A percentile compares a stretch with the other conserved stretches of the same genome.
phyloP scores from a whole-genome alignment of 2,888 invertebrate genomes.

The Vandiemenella viatica region DNA sequence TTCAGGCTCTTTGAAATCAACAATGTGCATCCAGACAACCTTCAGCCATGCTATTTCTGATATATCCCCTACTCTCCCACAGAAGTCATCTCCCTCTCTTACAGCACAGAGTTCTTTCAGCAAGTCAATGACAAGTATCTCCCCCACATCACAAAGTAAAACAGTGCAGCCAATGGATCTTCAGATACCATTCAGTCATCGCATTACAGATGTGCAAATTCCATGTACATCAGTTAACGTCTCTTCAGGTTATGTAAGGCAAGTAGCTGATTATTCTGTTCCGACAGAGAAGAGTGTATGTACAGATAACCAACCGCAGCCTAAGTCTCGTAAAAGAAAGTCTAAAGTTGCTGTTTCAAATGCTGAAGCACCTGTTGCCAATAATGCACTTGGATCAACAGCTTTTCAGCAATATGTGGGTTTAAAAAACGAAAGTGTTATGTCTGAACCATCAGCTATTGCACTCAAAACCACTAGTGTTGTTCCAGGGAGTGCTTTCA shows the following conservation, averaged over 20 bases:
- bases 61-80: neutral
- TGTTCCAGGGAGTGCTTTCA: slow-evolving; percentile 71
- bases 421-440: slow-evolving; percentile 28
- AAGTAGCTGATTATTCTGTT: slow-evolving; percentile 8
- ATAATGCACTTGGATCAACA: slow-evolving; percentile 27
- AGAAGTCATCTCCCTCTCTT: slow-evolving; percentile 5
- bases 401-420: slow-evolving; percentile 45
- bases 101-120: slow-evolving; percentile 4
- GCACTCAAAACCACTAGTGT: slow-evolving; percentile 51
- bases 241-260: slow-evolving; percentile 5
- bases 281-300: slow-evolving; percentile 22
- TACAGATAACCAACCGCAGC: slow-evolving; percentile 15
- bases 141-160: slow-evolving; percentile 7
- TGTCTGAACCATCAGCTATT: slow-evolving; percentile 30
- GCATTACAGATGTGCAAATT: slow-evolving; percentile 8
- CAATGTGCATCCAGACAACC: neutral
- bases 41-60: neutral
- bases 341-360: slow-evolving; percentile 11
- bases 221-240: slow-evolving; percentile 1
- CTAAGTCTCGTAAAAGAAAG: slow-evolving; percentile 18
- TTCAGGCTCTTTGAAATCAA: neutral
- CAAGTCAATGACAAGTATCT: slow-evolving; percentile 4
- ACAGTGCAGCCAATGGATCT: slow-evolving; percentile 7
- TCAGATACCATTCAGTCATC: slow-evolving; percentile 5
- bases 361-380: slow-evolving; percentile 15